A percentile compares a stretch with the other conserved stretches of the same genome.
Conservation (phyloP, 2,888 invertebrate genomes). For the Cryptus armator region DNA sequence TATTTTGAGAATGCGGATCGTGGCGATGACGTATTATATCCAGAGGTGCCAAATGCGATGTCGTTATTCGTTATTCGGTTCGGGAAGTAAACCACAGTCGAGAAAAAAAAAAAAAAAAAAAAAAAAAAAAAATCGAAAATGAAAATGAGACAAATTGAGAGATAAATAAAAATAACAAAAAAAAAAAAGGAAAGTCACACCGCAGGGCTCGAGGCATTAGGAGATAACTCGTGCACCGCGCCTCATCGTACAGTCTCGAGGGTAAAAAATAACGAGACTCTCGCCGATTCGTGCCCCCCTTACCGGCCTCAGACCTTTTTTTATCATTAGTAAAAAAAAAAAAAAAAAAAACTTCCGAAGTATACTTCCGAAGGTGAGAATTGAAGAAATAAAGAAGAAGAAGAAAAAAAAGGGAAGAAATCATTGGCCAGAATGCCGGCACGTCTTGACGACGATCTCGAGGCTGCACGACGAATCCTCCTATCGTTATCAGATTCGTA, state of each 20-base stretch:
- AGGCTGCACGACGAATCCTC: slow-evolving; percentile 64
- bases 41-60: slow-evolving; percentile 74
- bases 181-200: slow-evolving; percentile 51
- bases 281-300: slow-evolving; percentile 15
- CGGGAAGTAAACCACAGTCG: slow-evolving; percentile 64
- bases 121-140: slow-evolving; percentile 34
- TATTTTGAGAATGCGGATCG: slow-evolving; percentile 58
- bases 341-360: slow-evolving; percentile 8
- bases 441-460: slow-evolving; percentile 23
- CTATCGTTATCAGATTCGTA: slow-evolving; percentile 64
- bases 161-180: background rate
- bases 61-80: slow-evolving; percentile 69
- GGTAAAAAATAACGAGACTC: slow-evolving; percentile 1
- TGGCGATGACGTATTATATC: slow-evolving; percentile 72
- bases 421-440: background rate
- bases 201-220: slow-evolving; percentile 66
- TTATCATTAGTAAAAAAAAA: background rate
- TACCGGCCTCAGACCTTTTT: background rate
- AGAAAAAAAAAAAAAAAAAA: slow-evolving; percentile 47
- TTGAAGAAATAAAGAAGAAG: too few relatives aligned
- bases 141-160: slow-evolving; percentile 26
- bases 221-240: slow-evolving; percentile 57
- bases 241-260: background rate
- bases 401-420: background rate
- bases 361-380: too few relatives aligned